Evolutionary conservation across 2,888 invertebrate species (phyloP).

Genomic region (Molorchus minor): DNA sequence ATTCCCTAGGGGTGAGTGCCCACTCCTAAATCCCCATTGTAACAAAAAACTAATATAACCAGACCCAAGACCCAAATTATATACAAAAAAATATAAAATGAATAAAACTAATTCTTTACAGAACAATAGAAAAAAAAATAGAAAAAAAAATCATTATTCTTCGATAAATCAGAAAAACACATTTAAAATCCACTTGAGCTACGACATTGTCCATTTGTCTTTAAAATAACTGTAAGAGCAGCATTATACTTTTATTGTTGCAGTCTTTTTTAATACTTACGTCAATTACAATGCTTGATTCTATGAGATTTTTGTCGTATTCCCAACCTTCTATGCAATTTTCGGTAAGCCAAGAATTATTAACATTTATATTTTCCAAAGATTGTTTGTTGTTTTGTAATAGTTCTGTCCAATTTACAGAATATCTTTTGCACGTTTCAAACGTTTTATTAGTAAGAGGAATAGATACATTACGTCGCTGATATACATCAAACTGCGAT

Average conservation of each 20-base stretch:
- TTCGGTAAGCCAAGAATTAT: conserved; percentile 71
- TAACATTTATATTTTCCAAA: conserved; percentile 57
- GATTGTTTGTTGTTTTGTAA: conserved; percentile 56
- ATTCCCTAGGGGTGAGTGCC: no score
- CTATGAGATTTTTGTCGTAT: conserved; percentile 74
- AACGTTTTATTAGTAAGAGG: conserved; percentile 69
- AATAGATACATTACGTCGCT: conserved; percentile 73
- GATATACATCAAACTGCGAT: conserved; percentile 66
- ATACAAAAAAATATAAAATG: no score
- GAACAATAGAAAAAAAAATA: conserved; percentile 19
- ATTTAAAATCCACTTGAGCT: background rate
- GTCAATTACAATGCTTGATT: conserved; percentile 86
- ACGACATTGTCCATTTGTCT: background rate
- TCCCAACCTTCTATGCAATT: conserved; percentile 82
- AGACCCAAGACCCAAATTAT: no score
- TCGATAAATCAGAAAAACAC: background rate
- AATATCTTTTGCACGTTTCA: conserved; percentile 75
- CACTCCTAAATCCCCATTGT: no score
- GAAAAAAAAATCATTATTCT: no score
- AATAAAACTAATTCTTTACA: no score
- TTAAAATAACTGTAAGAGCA: no score
- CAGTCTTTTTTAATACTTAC: no score
- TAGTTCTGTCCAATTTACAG: conserved; percentile 75
- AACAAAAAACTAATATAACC: no score
- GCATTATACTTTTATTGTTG: no score